Percentiles rank a stretch among this genome's conserved stretches.
These are phyloP conservation scores for Lepus oiostolus DNA, from an alignment of 2,797 vertebrate species.

Conservation along the genomic window DNA sequence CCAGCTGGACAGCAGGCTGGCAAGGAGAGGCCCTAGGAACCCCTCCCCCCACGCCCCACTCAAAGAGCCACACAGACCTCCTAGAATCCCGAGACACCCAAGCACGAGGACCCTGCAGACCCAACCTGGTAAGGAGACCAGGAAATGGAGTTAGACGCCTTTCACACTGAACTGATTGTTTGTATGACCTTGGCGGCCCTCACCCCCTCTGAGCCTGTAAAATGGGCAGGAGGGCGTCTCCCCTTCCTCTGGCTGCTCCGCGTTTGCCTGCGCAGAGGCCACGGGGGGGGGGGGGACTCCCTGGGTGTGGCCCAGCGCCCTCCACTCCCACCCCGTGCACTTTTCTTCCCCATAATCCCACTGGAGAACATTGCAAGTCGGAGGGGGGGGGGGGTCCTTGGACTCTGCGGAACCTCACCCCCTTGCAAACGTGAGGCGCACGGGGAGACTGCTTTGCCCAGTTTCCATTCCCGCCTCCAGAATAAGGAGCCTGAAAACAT, in stretches of 20 bases:
- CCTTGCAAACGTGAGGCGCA: slow-evolving; percentile 74
- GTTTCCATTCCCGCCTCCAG: slow-evolving; percentile 83
- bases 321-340: neutral
- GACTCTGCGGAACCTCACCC: slow-evolving; percentile 4
- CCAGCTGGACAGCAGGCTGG: slow-evolving; percentile 60
- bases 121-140: neutral
- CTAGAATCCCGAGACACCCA: slow-evolving; percentile 63
- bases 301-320: neutral
- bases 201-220: neutral
- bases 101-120: neutral
- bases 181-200: neutral
- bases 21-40: slow-evolving; percentile 3
- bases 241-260: neutral
- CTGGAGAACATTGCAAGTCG: neutral
- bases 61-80: slow-evolving; percentile 47
- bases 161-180: neutral
- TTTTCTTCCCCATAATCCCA: slow-evolving; percentile 5
- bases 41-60: neutral
- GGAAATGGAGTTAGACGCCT: neutral
- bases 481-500: slow-evolving; percentile 82
- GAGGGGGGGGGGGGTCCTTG: neutral
- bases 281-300: neutral
- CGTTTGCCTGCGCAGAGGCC: neutral
- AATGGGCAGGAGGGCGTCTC: neutral
- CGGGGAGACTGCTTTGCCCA: slow-evolving; percentile 78